These are phyloP conservation scores for Hemithea aestivaria DNA, from an alignment of 2,888 invertebrate species.

Conservation along the genomic window DNA sequence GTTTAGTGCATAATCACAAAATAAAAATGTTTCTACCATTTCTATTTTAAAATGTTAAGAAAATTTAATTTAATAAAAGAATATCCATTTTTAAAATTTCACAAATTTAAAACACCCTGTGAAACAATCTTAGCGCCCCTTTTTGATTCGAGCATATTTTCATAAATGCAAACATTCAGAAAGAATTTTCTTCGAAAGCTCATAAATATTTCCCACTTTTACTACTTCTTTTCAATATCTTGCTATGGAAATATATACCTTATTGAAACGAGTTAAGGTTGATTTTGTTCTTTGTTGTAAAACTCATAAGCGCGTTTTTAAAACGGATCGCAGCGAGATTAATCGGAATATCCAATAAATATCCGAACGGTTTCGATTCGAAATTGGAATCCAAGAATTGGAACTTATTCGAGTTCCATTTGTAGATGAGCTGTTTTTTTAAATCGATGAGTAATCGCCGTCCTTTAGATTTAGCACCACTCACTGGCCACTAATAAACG, in stretches of 20 bases:
- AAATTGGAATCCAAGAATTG: slow-evolving; percentile 75
- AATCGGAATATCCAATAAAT: slow-evolving; percentile 74
- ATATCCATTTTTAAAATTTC: too few species aligned
- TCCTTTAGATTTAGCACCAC: slow-evolving; percentile 21
- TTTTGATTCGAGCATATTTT: slow-evolving; percentile 74
- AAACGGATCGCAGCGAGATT: slow-evolving; percentile 67
- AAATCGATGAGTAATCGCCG: slow-evolving; percentile 42
- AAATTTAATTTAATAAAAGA: too few species aligned
- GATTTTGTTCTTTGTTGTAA: slow-evolving; percentile 22
- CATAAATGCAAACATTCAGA: slow-evolving; percentile 78
- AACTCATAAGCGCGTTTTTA: slow-evolving; percentile 69
- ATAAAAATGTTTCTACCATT: too few species aligned
- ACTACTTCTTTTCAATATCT: slow-evolving; percentile 47
- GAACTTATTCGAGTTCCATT: slow-evolving; percentile 72
- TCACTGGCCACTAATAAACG: slow-evolving; percentile 19
- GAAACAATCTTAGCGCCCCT: slow-evolving; percentile 37
- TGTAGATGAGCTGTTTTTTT: slow-evolving; percentile 72
- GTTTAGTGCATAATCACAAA: too few species aligned
- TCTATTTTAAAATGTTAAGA: too few species aligned
- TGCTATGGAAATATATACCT: slow-evolving; percentile 32
- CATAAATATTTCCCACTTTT: slow-evolving; percentile 78
- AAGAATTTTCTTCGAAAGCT: slow-evolving; percentile 77
- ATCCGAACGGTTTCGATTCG: slow-evolving; percentile 67
- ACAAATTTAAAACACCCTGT: slow-evolving; percentile 36
- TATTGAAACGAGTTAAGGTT: slow-evolving; percentile 34